phyloP scores from a whole-genome alignment of 2,113 vertebrate genomes.

The Cyrtonyx montezumae region DNA sequence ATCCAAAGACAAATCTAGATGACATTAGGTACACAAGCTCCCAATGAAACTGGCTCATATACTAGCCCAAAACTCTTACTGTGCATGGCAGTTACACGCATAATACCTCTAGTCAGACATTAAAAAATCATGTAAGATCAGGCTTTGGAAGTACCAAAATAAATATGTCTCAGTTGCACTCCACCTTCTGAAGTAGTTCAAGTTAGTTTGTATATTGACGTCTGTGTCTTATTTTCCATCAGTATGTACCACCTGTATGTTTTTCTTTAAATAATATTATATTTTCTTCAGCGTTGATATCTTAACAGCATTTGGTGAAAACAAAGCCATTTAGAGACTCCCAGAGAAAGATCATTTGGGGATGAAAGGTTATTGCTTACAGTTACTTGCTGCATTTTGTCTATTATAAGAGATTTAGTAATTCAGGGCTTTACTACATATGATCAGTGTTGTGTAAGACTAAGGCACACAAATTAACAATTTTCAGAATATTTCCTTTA shows the following conservation, averaged over 20 bases:
- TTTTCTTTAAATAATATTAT: not conserved
- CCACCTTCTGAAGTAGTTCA: not conserved
- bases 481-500: not conserved
- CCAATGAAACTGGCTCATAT: not conserved
- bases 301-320: not conserved
- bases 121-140: not conserved
- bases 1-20: not conserved
- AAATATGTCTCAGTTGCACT: not conserved
- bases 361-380: not conserved
- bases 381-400: not conserved
- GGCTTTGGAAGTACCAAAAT: not conserved
- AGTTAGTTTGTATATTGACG: not conserved
- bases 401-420: not conserved
- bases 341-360: not conserved
- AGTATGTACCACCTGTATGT: not conserved
- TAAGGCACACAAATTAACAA: not conserved
- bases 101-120: not conserved
- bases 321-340: not conserved
- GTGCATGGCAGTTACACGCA: accelerated
- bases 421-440: not conserved
- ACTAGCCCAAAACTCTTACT: not conserved
- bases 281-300: not conserved
- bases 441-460: not conserved
- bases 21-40: not conserved
- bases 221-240: not conserved